Evolutionary conservation across 2,113 vertebrate species (phyloP).

Genomic region (Sprattus sprattus): DNA sequence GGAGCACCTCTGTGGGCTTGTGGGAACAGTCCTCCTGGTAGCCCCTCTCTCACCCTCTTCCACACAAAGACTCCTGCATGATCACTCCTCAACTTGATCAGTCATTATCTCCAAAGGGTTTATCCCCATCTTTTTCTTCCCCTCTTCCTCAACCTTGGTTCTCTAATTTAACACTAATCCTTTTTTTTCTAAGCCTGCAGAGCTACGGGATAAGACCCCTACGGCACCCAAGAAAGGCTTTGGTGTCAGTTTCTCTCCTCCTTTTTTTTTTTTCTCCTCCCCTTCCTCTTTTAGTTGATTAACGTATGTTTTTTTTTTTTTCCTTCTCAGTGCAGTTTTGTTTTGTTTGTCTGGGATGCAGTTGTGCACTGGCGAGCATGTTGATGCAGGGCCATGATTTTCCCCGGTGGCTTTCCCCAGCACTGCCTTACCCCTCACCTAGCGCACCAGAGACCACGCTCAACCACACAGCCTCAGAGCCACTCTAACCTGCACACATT

Average conservation of each 20-base stretch:
- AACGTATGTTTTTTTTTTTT: not conserved
- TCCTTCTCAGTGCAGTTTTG: slow-evolving; percentile 19
- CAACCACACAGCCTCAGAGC: not conserved
- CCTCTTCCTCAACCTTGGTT: slow-evolving; percentile 26
- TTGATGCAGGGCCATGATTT: not conserved
- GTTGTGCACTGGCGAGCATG: not conserved
- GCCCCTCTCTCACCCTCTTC: not conserved
- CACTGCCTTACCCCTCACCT: not conserved
- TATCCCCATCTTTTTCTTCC: slow-evolving; percentile 29
- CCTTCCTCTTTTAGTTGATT: not conserved
- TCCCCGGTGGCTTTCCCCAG: not conserved
- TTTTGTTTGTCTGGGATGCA: not conserved
- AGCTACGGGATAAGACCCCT: slow-evolving; percentile 69
- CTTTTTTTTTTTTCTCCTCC: not conserved
- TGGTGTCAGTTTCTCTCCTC: slow-evolving; percentile 47
- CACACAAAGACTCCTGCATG: not conserved
- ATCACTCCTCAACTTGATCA: not conserved
- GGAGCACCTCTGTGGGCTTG: not conserved
- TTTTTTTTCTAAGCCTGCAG: slow-evolving; percentile 64
- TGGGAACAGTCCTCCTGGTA: not conserved
- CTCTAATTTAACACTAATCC: slow-evolving; percentile 71
- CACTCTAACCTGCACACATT: not conserved
- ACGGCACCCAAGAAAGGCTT: slow-evolving; percentile 54
- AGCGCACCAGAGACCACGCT: not conserved
- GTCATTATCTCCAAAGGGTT: not conserved